Conservation (phyloP, 2,113 vertebrate genomes). For the Nestor notabilis region DNA sequence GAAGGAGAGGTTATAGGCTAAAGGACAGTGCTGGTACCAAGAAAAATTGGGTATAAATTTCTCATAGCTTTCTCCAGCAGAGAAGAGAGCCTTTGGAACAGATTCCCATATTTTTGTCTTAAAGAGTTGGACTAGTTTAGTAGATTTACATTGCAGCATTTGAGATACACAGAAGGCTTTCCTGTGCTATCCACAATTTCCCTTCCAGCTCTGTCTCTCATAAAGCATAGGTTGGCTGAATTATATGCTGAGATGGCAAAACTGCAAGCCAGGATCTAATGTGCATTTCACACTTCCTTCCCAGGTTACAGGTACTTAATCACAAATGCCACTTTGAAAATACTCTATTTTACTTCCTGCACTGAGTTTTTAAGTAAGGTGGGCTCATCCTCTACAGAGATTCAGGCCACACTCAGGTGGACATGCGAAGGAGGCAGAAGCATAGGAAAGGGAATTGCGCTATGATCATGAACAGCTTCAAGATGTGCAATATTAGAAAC, state of each 20-base stretch:
- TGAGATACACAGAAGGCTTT: not conserved
- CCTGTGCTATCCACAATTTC: not conserved
- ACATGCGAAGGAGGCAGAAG: not conserved
- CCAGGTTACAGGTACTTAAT: not conserved
- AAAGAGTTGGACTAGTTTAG: not conserved
- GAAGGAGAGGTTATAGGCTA: not conserved
- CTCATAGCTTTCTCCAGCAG: not conserved
- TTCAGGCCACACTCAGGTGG: not conserved
- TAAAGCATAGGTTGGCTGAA: not conserved
- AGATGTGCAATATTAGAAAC: not conserved
- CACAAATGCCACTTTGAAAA: not conserved
- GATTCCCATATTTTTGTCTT: not conserved
- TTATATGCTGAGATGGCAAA: not conserved
- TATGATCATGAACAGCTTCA: not conserved
- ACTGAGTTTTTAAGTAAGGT: not conserved
- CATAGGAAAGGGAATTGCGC: fast-evolving
- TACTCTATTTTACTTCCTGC: not conserved
- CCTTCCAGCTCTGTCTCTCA: not conserved
- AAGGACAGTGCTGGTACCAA: not conserved
- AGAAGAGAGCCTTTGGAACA: not conserved
- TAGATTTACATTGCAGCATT: not conserved
- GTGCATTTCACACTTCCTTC: not conserved
- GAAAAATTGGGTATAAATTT: not conserved
- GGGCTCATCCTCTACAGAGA: not conserved
- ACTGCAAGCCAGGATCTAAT: not conserved